phyloP scores from a whole-genome alignment of 2,797 vertebrate genomes.

The Dendrocincla tyrannina region DNA sequence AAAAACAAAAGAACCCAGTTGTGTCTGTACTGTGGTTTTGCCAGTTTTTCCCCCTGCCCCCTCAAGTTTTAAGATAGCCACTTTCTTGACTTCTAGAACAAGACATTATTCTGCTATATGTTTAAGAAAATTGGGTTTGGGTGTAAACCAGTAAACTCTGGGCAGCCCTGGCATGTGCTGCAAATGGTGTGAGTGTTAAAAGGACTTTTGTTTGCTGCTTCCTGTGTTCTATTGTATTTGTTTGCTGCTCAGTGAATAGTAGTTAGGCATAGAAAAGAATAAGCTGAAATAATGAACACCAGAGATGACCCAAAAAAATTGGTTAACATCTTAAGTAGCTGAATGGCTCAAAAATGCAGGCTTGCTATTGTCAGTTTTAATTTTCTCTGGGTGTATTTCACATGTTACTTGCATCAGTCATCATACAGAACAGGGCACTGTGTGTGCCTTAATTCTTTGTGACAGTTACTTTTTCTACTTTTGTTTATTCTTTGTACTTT shows the following conservation, averaged over 20 bases:
- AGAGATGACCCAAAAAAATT: background rate
- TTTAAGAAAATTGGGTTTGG: background rate
- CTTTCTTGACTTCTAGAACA: background rate
- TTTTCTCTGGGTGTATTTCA: background rate
- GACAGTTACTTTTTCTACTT: background rate
- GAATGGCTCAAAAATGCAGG: background rate
- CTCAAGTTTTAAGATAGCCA: background rate
- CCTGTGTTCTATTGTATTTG: constrained; percentile 38
- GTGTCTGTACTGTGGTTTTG: background rate
- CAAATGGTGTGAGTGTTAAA: background rate
- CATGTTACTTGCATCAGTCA: background rate
- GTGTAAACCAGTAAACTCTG: background rate
- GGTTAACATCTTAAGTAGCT: background rate
- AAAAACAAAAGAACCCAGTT: background rate
- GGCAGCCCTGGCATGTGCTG: background rate
- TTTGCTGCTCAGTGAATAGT: constrained; percentile 27
- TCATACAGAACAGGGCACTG: background rate
- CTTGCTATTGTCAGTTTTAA: background rate
- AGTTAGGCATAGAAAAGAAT: background rate
- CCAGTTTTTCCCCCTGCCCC: background rate
- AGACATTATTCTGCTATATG: background rate
- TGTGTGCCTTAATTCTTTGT: background rate
- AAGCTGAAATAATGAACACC: constrained; percentile 25
- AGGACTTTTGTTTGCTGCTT: constrained; percentile 46
- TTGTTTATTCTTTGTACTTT: background rate